Base-by-base conservation (phyloP, 1,140 invertebrate genomes). In the Drosophila nebulosa region DNA sequence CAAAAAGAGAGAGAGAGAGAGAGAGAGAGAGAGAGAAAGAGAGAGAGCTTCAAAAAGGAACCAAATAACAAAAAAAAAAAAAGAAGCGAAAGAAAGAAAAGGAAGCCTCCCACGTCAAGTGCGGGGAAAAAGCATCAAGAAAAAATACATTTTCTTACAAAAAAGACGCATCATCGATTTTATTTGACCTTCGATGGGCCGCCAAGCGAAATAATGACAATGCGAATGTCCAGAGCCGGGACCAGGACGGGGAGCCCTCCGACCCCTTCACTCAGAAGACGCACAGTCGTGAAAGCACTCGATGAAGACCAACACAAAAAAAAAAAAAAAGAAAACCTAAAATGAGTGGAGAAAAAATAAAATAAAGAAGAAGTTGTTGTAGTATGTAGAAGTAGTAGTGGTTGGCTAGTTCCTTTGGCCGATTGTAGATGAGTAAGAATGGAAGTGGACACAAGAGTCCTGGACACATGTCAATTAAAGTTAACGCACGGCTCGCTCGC, bases 161-260 rank as follows among this genome's bases (percentile, higher is more conserved):
- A 74, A 81, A 73, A 78, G 74, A 70, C 67, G 73, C 64, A 73
- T 39, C 77, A 86, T 85, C 81, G 81, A 85, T 85, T 85, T 85
- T 81, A 81, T 78, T 74, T 79, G 78, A 86, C 81, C 81, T 85
- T 85, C 81, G 81, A 81, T 69, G 83, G 74, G 78, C 64, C 81
- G 81, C 68, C 83, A 81, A 85, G 78, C 78, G 78, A 80, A 77
- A 80, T 80, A 80, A 81, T 81, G 78, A 73, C 73, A 57, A 74
- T 74, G 36, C 35, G 64, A 35, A 61, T 74, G 46, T 35, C 62
- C 62, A 61, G 59, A 64, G 65, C 71, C 69, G 52, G 14, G 36
- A 42, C 58, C n/a, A n/a, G n/a, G n/a, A n/a, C n/a, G n/a, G n/a
- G n/a, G n/a, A n/a, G n/a, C n/a, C 27, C 30, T 22, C 51, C 9